These are phyloP conservation scores for Achlya flavicornis DNA, from an alignment of 2,888 invertebrate species.

Conservation along the genomic window DNA sequence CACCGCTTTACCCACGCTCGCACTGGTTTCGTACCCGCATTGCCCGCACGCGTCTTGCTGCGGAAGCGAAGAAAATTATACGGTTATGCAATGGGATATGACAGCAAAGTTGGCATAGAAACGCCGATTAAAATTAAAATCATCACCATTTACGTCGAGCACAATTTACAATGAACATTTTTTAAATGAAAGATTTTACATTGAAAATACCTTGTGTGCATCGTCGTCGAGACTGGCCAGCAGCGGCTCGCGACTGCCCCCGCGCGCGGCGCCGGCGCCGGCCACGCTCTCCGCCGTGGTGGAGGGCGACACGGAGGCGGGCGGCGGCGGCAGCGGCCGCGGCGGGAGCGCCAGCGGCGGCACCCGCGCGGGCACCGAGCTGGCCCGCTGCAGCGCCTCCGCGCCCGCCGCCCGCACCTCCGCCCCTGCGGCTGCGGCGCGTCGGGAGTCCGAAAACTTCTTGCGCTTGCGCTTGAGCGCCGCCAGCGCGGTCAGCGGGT, in stretches of 20 bases:
- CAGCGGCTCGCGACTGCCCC: conserved; percentile 86
- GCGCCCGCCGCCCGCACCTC: conserved; percentile 61
- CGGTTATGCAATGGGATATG: no score
- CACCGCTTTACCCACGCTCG: conserved; percentile 28
- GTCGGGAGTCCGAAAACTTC: conserved; percentile 92
- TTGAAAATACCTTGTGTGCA: conserved; percentile 76
- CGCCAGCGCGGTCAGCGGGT: conserved; percentile 86
- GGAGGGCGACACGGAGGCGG: conserved; percentile 39
- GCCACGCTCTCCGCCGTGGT: conserved; percentile 44
- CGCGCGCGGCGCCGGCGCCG: conserved; percentile 39
- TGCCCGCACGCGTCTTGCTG: conserved; percentile 50
- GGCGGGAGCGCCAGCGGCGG: conserved; percentile 45
- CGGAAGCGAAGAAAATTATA: conserved; percentile 15
- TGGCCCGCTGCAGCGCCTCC: conserved; percentile 37
- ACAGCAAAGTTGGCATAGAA: no score
- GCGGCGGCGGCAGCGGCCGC: conserved; percentile 31
- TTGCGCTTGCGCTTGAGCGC: conserved; percentile 91
- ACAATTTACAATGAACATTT: no score
- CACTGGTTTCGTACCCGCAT: conserved; percentile 49
- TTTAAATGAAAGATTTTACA: no score
- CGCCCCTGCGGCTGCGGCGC: conserved; percentile 55
- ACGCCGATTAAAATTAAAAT: no score
- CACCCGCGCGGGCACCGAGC: conserved; percentile 69
- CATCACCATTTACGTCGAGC: no score
- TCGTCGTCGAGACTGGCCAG: conserved; percentile 83